Conservation (phyloP, 2,113 vertebrate species). For the Muntiacus reevesi region DNA sequence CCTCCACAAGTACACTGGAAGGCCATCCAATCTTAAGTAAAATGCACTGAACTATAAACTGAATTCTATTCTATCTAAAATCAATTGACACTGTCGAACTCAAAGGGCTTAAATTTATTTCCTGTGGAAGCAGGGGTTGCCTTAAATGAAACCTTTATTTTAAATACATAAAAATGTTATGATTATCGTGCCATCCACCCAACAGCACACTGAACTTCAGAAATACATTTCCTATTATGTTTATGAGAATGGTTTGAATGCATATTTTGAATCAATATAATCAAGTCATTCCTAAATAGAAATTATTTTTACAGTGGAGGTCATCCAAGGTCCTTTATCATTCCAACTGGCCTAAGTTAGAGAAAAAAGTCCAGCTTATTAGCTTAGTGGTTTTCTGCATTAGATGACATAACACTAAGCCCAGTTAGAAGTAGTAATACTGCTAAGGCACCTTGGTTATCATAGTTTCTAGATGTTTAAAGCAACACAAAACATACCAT, state of each 20-base stretch:
- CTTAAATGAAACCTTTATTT: not conserved
- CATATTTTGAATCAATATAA: not conserved
- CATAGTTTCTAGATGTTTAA: not conserved
- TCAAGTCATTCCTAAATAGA: not conserved
- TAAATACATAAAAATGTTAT: not conserved
- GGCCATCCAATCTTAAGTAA: not conserved
- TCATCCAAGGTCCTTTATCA: not conserved
- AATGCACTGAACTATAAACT: not conserved
- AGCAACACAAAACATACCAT: not conserved
- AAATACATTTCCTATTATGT: not conserved
- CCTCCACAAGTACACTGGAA: not conserved
- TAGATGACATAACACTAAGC: not conserved
- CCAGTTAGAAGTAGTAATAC: not conserved
- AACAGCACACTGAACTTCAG: not conserved
- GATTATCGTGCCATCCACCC: not conserved
- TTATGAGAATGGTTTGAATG: not conserved
- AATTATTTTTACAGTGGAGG: not conserved
- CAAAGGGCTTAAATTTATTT: not conserved
- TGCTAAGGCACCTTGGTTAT: not conserved
- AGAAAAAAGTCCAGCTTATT: not conserved
- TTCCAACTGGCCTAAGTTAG: not conserved
- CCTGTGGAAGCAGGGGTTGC: not conserved
- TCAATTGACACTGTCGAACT: not conserved
- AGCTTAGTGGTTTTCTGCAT: not conserved
- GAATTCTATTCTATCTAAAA: not conserved